Percentiles rank a stretch among this genome's conserved stretches.
phyloP scores from a whole-genome alignment of 1,140 invertebrate genomes.

The Panagrolaimus sp. region DNA sequence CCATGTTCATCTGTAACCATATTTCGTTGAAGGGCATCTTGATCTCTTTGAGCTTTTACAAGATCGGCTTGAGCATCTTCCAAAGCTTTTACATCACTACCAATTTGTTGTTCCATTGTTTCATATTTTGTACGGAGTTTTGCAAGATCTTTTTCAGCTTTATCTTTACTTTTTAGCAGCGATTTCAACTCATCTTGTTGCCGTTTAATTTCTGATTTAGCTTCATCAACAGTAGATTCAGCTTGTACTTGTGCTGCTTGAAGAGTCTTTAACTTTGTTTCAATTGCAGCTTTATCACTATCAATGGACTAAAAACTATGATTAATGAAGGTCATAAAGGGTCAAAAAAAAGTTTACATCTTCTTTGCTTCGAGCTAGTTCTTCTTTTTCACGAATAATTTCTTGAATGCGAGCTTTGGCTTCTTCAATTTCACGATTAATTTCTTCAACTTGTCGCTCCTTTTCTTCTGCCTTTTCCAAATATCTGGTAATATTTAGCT shows the following conservation, averaged over 20 bases:
- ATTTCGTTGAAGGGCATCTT: slow-evolving; percentile 17
- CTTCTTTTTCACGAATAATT: neutral
- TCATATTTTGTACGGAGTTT: slow-evolving; percentile 11
- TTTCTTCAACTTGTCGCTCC: neutral
- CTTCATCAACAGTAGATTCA: slow-evolving; percentile 16
- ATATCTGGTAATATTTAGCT: neutral
- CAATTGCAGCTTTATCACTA: neutral
- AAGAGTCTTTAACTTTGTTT: neutral
- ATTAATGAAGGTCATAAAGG: neutral
- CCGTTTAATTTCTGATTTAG: slow-evolving; percentile 23
- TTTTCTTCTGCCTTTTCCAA: neutral
- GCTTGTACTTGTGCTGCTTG: neutral
- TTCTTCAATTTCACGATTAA: neutral
- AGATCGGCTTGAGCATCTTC: slow-evolving; percentile 38
- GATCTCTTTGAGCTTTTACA: slow-evolving; percentile 22
- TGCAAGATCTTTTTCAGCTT: slow-evolving; percentile 2
- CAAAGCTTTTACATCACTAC: slow-evolving; percentile 13
- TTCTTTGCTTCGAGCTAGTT: neutral
- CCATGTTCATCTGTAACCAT: slow-evolving; percentile 44
- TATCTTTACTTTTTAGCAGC: neutral
- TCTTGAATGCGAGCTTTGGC: neutral
- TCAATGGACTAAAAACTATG: neutral
- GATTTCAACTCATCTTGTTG: slow-evolving; percentile 13
- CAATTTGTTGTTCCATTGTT: slow-evolving; percentile 9
- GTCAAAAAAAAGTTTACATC: neutral